Conservation (phyloP, 2,888 invertebrate genomes). For the Lasiommata megera region DNA sequence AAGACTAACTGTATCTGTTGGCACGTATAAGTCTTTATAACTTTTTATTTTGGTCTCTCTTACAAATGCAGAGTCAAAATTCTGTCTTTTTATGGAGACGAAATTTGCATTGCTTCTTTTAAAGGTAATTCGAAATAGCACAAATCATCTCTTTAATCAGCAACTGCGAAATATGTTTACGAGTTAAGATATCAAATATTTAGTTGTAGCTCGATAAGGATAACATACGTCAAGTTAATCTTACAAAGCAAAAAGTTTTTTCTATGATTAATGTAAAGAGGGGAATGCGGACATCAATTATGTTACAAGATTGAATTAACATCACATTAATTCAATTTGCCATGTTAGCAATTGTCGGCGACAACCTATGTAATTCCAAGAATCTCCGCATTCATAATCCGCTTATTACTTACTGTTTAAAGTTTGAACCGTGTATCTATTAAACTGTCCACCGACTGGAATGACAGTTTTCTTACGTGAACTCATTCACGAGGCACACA, state of each 20-base stretch:
- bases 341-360: constrained; percentile 11
- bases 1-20: constrained; percentile 6
- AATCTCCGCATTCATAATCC: constrained; percentile 19
- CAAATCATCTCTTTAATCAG: no score
- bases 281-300: constrained; percentile 31
- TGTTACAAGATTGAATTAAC: constrained; percentile 17
- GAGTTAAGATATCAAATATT: no score
- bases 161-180: no score
- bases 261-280: constrained; percentile 20
- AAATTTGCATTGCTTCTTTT: no score
- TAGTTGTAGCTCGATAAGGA: no score
- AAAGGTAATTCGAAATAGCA: no score
- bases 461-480: constrained; percentile 26
- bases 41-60: constrained; percentile 20
- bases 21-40: constrained; percentile 13
- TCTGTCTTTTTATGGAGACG: not conserved
- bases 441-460: constrained; percentile 19
- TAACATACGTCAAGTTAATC: not conserved
- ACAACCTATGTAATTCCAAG: constrained; percentile 22
- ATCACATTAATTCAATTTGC: constrained; percentile 14
- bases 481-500: constrained; percentile 27
- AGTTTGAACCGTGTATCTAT: constrained; percentile 13
- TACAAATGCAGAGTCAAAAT: not conserved
- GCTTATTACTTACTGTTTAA: not conserved
- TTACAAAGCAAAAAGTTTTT: constrained; percentile 2